A percentile compares a stretch with the other conserved stretches of the same genome.
Evolutionary conservation across 2,113 vertebrate species (phyloP).

Genomic region (Cebus imitator): DNA sequence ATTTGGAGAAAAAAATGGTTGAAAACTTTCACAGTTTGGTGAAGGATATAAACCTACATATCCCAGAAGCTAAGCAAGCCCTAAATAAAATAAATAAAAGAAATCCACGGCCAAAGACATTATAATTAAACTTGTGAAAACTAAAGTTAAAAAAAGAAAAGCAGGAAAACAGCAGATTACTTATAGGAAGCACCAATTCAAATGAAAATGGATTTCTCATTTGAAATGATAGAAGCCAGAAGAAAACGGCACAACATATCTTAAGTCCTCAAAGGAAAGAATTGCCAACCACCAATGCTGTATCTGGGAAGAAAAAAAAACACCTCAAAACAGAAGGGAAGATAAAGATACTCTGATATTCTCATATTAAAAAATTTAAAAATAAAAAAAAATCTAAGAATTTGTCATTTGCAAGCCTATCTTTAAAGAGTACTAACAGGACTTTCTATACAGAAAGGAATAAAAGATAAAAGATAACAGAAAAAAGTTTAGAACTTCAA

Average conservation of each 20-base stretch:
- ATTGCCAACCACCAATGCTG: not conserved
- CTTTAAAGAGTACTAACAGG: not conserved
- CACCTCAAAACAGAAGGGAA: not conserved
- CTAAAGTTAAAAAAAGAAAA: not conserved
- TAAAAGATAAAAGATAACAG: not conserved
- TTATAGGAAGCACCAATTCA: not conserved
- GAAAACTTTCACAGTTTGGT: slow-evolving; percentile 12
- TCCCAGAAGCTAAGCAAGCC: not conserved
- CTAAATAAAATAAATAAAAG: not conserved
- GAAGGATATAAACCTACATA: not conserved
- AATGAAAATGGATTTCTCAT: not conserved
- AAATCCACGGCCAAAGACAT: not conserved
- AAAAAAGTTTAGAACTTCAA: not conserved
- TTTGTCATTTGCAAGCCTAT: not conserved
- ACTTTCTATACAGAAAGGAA: not conserved
- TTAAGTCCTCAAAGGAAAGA: not conserved
- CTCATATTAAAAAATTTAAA: not conserved
- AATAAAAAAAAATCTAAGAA: not conserved
- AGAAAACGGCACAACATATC: not conserved
- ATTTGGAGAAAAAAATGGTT: not conserved
- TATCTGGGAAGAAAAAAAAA: not conserved
- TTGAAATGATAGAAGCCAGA: not conserved
- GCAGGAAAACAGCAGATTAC: not conserved
- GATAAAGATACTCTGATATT: not conserved
- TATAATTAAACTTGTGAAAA: slow-evolving; percentile 4